Evolutionary conservation across 2,888 invertebrate species (phyloP).

Genomic region (Phytoseiulus persimilis): DNA sequence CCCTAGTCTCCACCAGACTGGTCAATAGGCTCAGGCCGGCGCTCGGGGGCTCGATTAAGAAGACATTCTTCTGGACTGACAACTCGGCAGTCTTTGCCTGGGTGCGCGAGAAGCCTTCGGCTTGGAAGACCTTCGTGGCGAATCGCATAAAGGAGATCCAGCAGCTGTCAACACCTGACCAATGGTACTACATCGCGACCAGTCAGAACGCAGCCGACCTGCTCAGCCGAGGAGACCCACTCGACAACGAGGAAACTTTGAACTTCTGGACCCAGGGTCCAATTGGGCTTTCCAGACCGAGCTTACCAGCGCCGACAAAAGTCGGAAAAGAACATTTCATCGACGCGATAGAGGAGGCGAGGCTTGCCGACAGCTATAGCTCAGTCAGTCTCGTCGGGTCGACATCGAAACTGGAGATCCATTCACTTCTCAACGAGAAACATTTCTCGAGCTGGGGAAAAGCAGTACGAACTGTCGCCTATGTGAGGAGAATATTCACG

Average conservation of each 20-base stretch:
- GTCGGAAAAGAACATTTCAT: background rate
- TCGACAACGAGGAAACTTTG: constrained; percentile 8
- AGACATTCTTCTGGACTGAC: too few relatives aligned
- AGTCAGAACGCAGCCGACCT: constrained; percentile 47
- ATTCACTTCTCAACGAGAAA: background rate
- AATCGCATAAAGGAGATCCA: constrained; percentile 43
- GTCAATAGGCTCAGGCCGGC: too few relatives aligned
- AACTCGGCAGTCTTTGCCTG: too few relatives aligned
- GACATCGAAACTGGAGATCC: background rate
- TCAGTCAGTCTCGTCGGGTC: background rate
- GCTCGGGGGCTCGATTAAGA: too few relatives aligned
- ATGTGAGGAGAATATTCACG: too few relatives aligned
- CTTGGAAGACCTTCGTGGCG: too few relatives aligned
- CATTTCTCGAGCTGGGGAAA: background rate
- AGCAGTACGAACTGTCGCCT: background rate
- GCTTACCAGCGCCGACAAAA: background rate
- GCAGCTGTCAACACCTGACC: background rate
- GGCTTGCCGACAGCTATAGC: background rate
- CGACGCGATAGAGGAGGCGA: background rate
- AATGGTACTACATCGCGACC: constrained; percentile 45
- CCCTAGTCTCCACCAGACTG: too few relatives aligned
- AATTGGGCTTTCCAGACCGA: constrained; percentile 41
- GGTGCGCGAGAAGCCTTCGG: too few relatives aligned
- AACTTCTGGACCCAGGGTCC: constrained; percentile 46
- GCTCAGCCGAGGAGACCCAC: constrained; percentile 45